Base-by-base conservation (phyloP, 2,888 invertebrate genomes). In the Diplazon laetatorius region DNA sequence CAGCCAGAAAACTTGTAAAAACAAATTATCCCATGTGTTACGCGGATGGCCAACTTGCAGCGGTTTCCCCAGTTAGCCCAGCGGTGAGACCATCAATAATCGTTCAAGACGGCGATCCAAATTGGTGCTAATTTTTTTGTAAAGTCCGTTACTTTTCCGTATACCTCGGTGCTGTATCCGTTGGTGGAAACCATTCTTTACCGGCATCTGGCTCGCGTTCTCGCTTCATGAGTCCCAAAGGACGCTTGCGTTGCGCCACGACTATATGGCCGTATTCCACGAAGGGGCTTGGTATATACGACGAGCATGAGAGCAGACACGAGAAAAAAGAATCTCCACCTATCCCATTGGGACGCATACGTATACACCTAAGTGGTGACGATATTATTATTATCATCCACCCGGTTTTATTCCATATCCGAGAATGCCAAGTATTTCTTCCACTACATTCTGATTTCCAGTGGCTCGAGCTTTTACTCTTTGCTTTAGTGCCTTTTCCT, bases 381-480 rank as follows among this genome's bases (percentile, higher is more conserved):
- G 81, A 86, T 78, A 74, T 78, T 78, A 74, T 74, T 86, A 84
- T 74, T 86, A 84, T 82, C 85, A 85, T 82, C 80, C 77, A 8
- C 42, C 4, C 4, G 2, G 63, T 73, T 50, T 78, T 63, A 57
- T 70, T 63, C 70, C 39, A 44, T 59, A 30, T 55, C 4, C 42
- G 8, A 39, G 66, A 63, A 62, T 75, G 16, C 55, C 59, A 39
- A 12, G 16, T 70, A 63, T 69, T 66, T 74, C 30, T 44, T 66
- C 70, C 55, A 55, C 52, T 70, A 62, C 16, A 16, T 74, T 55
- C 60, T 71, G 48, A 78, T 74, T 74, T 62, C 46, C 55, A 9
- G 18, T 14, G 37, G 52, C 70, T 39, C 10, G 65, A 44, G 55
- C 57, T 48, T 10, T 59, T 60, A 30, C 39, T 50, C 16, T 65